These are phyloP conservation scores for Chaunax sp. DNA, from an alignment of 2,797 vertebrate species.

Conservation along the genomic window DNA sequence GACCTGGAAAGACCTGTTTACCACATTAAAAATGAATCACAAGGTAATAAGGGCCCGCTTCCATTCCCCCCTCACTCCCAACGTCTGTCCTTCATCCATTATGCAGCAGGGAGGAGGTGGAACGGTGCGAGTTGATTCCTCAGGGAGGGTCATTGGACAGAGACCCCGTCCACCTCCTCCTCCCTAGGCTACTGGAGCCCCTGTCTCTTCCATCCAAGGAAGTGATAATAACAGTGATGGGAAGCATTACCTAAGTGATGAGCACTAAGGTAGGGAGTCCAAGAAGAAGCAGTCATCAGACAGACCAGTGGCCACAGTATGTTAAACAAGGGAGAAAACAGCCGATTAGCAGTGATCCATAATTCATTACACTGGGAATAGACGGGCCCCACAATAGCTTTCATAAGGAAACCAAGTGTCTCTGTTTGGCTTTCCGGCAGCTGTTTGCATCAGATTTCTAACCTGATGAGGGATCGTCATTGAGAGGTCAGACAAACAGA, in stretches of 20 bases:
- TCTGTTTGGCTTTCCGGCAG: constrained; percentile 5
- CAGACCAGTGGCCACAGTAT: constrained; percentile 47
- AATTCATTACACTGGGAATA: constrained; percentile 70
- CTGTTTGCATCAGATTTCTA: constrained; percentile 26
- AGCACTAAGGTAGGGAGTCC: constrained; percentile 23
- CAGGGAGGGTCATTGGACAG: constrained; percentile 76
- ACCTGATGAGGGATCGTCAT: background rate
- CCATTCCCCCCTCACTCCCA: constrained; percentile 39
- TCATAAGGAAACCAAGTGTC: constrained; percentile 19
- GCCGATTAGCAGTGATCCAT: constrained; percentile 74
- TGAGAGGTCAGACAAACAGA: constrained; percentile 10
- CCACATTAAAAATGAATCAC: constrained; percentile 86
- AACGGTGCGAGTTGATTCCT: constrained; percentile 71
- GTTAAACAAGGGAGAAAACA: constrained; percentile 71
- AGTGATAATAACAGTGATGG: constrained; percentile 67
- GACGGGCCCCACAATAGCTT: constrained; percentile 29
- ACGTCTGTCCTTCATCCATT: constrained; percentile 81
- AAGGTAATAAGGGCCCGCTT: constrained; percentile 80
- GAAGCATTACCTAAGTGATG: constrained; percentile 50
- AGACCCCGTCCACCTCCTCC: constrained; percentile 45
- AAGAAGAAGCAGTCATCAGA: constrained; percentile 34
- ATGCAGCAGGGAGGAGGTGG: constrained; percentile 76
- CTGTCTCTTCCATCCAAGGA: constrained; percentile 53
- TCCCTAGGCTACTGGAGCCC: constrained; percentile 32
- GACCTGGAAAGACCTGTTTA: constrained; percentile 85